Evolutionary conservation across 2,888 invertebrate species (phyloP), one percentile per base, ranked within the genome.

Genomic region (Leptopilina syphax): DNA sequence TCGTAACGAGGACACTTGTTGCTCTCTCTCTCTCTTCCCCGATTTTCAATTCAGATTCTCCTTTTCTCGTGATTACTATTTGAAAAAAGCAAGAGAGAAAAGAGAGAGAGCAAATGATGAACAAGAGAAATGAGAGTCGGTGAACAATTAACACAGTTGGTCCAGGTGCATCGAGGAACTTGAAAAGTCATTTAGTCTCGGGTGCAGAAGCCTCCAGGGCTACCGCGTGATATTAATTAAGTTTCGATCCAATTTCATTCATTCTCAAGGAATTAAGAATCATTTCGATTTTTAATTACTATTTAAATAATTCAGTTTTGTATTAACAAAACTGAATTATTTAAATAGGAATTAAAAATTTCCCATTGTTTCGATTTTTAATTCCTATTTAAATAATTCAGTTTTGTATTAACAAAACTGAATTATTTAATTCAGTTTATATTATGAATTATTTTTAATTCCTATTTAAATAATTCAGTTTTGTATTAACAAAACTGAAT

Each of bases 81-180:
- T 67, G 79, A 83, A 81, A 80, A 80, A 79, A 82, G 34, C 34
- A 4, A 34, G 34, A 34, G 34, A 34, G 34, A 34, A 27, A 27
- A 27, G 27, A 27, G 27, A 27, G 77, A 76, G 44, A 67, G 65
- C 54, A 60, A 54, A 80, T 70, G 82, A 47, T 13, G 44, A 67
- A 79, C 68, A 81, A 54, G 93, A 93, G 93, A 93, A 93, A 93
- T 93, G 93, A 93, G 93, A 93, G 93, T 84, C 93, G 93, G 92
- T 93, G 93, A 93, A 88, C 90, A 91, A 91, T 90, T 93, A 93
- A 93, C 93, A 92, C 92, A 90, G 89, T 44, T 89, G 88, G 83
- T 65, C 77, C 77, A 78, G 80, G 78, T 76, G 18, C 86, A 84
- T 79, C 81, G 83, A 50, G 50, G 80, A 83, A 79, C 82, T 84